Percentiles rank a stretch among this genome's conserved stretches.
These are phyloP conservation scores for Zaprionus camerounensis DNA, from an alignment of 1,140 invertebrate species.

Conservation along the genomic window DNA sequence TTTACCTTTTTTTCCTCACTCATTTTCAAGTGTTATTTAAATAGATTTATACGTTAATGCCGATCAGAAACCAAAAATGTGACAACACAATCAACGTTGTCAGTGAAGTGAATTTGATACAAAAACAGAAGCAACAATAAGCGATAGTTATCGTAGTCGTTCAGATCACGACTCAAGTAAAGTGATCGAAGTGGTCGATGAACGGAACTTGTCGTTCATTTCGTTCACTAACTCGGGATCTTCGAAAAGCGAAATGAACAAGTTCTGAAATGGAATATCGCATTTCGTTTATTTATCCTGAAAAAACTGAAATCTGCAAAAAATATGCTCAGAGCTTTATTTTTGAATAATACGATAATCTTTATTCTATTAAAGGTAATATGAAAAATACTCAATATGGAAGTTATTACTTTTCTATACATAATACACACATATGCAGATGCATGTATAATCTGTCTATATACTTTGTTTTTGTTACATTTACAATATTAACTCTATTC, in stretches of 20 bases:
- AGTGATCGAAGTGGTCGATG: not conserved
- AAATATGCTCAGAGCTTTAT: not conserved
- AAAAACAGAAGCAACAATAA: slow-evolving; percentile 31
- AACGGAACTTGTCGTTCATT: slow-evolving; percentile 7
- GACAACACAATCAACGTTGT: slow-evolving; percentile 12
- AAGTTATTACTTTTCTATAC: slow-evolving; percentile 78
- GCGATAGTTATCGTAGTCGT: slow-evolving; percentile 9
- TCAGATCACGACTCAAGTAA: not conserved
- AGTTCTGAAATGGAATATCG: not conserved
- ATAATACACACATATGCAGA: slow-evolving; percentile 51
- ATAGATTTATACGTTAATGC: not conserved
- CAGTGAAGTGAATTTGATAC: slow-evolving; percentile 24
- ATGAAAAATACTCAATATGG: slow-evolving; percentile 80
- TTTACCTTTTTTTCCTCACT: slow-evolving; percentile 48
- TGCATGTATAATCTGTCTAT: slow-evolving; percentile 58
- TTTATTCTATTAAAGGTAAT: slow-evolving; percentile 80
- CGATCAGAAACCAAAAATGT: not conserved
- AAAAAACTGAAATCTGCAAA: not conserved
- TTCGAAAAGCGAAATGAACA: not conserved
- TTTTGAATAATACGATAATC: slow-evolving; percentile 78
- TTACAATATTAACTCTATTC: slow-evolving; percentile 64
- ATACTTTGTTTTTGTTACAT: slow-evolving; percentile 46
- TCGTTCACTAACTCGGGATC: not conserved
- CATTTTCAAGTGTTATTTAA: slow-evolving; percentile 5
- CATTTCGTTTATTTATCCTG: not conserved